phyloP scores from a whole-genome alignment of 1,140 invertebrate species.

The Lasioglossum albipes region DNA sequence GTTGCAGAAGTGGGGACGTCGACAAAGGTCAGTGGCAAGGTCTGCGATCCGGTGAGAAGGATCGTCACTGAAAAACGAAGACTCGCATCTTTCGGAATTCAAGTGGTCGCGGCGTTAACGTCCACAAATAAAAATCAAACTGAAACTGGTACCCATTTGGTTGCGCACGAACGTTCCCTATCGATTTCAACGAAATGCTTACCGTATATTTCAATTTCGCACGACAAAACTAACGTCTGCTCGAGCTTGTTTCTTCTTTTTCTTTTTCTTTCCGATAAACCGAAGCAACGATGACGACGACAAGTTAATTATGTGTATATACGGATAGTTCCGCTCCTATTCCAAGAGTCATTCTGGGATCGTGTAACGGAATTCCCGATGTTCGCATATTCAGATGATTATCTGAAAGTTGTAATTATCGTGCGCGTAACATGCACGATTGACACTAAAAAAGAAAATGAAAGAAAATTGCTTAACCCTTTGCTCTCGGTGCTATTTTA shows the following conservation, averaged over 20 bases:
- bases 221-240: not conserved
- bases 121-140: not conserved
- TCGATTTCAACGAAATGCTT: too few relatives aligned
- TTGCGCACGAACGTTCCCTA: not conserved
- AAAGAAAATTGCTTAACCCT: too few relatives aligned
- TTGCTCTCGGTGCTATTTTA: too few relatives aligned
- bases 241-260: not conserved
- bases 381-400: not conserved
- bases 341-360: not conserved
- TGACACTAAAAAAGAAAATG: too few relatives aligned
- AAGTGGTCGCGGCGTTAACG: not conserved
- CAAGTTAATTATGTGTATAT: not conserved
- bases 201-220: too few relatives aligned
- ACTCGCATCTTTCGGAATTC: constrained; percentile 5
- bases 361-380: not conserved
- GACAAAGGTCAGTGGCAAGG: constrained; percentile 44
- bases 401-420: not conserved
- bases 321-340: not conserved
- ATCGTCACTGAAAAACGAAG: constrained; percentile 16
- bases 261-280: not conserved
- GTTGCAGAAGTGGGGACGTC: constrained; percentile 9
- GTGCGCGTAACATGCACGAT: too few relatives aligned
- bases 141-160: not conserved
- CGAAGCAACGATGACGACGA: too few relatives aligned
- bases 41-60: constrained; percentile 16